Conservation (phyloP, 2,113 vertebrate species). For the Bujurquina vittata region DNA sequence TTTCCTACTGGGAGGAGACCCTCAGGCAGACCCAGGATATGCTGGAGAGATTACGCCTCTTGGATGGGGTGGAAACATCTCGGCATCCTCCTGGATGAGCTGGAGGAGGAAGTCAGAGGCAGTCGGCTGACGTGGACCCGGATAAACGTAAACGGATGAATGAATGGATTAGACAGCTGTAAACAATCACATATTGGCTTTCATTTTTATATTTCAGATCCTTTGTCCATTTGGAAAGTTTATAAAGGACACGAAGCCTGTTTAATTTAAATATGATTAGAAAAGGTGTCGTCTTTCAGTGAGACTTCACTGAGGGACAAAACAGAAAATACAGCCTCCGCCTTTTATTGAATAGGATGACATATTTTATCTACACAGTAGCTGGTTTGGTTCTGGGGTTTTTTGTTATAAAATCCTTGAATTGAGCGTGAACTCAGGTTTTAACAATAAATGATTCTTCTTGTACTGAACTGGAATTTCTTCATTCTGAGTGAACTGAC, state of each 20-base stretch:
- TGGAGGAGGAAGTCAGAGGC: background rate
- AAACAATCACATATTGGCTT: background rate
- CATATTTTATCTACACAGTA: background rate
- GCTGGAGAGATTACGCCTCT: background rate
- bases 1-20: background rate
- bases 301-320: background rate
- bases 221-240: background rate
- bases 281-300: background rate
- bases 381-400: background rate
- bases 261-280: background rate
- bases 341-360: background rate
- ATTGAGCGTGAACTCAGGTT: conserved; percentile 13
- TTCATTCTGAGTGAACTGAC: conserved; percentile 27
- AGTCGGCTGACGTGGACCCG: rapidly evolving
- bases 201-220: too few species aligned
- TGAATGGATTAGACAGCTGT: background rate
- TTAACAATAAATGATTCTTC: conserved; percentile 22
- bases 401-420: background rate
- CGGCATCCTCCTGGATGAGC: background rate
- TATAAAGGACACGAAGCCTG: too few species aligned
- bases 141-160: background rate
- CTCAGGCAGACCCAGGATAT: background rate
- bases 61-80: background rate
- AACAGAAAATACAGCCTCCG: background rate
- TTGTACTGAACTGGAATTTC: conserved; percentile 5